Percentiles rank a stretch among this genome's conserved stretches.
Evolutionary conservation across 2,888 invertebrate genomes (phyloP).

Genomic region (Papilio protenor): DNA sequence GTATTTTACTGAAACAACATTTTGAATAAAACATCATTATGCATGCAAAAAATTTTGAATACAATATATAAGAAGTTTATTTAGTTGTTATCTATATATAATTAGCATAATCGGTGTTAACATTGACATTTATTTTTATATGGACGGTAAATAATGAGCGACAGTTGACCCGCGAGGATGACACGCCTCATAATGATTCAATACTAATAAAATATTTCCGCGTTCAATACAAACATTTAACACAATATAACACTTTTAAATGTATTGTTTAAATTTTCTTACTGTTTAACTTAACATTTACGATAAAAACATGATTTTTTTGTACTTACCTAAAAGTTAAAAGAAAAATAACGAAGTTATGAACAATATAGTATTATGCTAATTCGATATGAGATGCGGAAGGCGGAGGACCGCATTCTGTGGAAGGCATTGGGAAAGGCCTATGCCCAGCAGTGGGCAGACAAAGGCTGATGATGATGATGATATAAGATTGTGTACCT

Average conservation of each 20-base stretch:
- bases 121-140: slow-evolving; percentile 42
- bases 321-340: background rate
- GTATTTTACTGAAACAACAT: background rate
- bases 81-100: slow-evolving; percentile 32
- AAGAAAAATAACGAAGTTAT: background rate
- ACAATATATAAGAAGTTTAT: slow-evolving; percentile 11
- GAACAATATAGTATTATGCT: background rate
- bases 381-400: background rate
- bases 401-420: no score
- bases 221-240: slow-evolving; percentile 24
- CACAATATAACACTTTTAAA: slow-evolving; percentile 27
- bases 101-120: slow-evolving; percentile 39
- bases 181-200: slow-evolving; percentile 27
- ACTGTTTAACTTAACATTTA: slow-evolving; percentile 4
- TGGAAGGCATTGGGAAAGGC: no score
- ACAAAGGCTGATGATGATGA: no score
- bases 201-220: slow-evolving; percentile 32
- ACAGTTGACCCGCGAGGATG: slow-evolving; percentile 35
- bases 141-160: slow-evolving; percentile 36
- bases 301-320: background rate
- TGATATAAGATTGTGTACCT: background rate
- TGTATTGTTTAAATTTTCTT: slow-evolving; percentile 26
- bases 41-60: slow-evolving; percentile 3
- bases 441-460: no score
- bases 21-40: slow-evolving; percentile 1